Evolutionary conservation across 2,888 invertebrate genomes (phyloP), one percentile per base, ranked within the genome.

Genomic region (Muscina levida): DNA sequence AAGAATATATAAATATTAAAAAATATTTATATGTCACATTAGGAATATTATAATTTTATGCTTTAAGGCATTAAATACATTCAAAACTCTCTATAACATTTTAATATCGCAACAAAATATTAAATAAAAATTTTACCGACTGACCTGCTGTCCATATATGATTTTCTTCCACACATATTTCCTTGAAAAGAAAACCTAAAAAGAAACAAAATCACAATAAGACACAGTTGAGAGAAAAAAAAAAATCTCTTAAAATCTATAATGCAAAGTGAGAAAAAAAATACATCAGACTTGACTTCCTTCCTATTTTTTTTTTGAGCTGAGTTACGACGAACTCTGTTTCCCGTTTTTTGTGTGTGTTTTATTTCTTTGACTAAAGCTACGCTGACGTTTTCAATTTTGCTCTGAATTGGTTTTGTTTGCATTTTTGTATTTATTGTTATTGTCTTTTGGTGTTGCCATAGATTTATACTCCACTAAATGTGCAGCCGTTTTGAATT

Each of bases 331-430:
- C n/a, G n/a, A n/a, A n/a, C n/a, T 51, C 15, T 19, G 22, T 51
- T 13, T 51, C n/a, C n/a, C n/a, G n/a, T 51, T 17, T 37, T 31
- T 37, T 57, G n/a, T 24, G 37, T n/a, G 37, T 3, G 26, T 62
- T 62, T 42, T 42, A 8, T 19, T 51, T 46, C 8, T 11, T 44
- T 44, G 4, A 13, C n/a, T 44, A 2, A 11, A 44, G 31, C 11
- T 44, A 8, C 5, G 13, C 2, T 44, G 4, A 15, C 46, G n/a
- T 15, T 46, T 46, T 46, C 46, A 46, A 8, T 46, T 42, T 42
- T 62, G 42, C 62, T 62, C 62, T 42, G 22, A 42, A 62, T 62
- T 62, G 62, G 39, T 22, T 62, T 62, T 51, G 19, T 8, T 19
- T 15, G 1, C 17, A 19, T 51, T 19, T 11, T 48, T 22, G 31